phyloP scores from a whole-genome alignment of 2,888 invertebrate species.

The Conchocele bisecta region DNA sequence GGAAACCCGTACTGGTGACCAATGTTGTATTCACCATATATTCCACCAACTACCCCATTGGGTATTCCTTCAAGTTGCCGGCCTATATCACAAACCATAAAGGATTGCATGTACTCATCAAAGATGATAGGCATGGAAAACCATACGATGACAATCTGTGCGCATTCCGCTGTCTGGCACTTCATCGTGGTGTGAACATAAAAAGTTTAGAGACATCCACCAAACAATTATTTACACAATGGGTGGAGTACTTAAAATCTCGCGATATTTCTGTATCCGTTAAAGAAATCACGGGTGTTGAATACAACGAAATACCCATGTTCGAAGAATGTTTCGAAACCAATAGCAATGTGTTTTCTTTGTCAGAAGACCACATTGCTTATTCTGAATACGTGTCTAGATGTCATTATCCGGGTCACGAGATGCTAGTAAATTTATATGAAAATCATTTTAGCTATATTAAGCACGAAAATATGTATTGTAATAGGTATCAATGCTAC shows the following conservation, averaged over 20 bases:
- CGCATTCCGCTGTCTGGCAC: conserved; percentile 15
- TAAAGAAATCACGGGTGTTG: conserved; percentile 9
- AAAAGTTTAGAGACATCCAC: neutral
- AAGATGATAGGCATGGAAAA: neutral
- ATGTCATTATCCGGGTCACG: neutral
- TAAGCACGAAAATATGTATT: neutral
- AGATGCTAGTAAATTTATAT: conserved; percentile 29
- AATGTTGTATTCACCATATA: neutral
- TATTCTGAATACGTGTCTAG: conserved; percentile 8
- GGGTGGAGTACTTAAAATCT: conserved; percentile 10
- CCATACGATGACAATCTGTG: conserved; percentile 24
- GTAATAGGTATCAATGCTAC: neutral
- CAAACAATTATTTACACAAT: neutral
- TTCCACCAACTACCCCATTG: neutral
- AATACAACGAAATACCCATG: neutral
- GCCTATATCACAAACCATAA: too few relatives aligned
- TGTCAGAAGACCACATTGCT: conserved; percentile 14
- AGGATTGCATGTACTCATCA: conserved; percentile 13
- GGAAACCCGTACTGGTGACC: conserved; percentile 17
- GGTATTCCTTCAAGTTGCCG: too few relatives aligned
- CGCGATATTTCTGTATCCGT: neutral
- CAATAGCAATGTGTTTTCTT: conserved; percentile 20
- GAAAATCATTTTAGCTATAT: conserved; percentile 32
- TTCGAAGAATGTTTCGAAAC: conserved; percentile 24
- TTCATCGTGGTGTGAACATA: conserved; percentile 9